These are phyloP conservation scores for Ericerus pela DNA, from an alignment of 1,140 invertebrate genomes.

Conservation along the genomic window DNA sequence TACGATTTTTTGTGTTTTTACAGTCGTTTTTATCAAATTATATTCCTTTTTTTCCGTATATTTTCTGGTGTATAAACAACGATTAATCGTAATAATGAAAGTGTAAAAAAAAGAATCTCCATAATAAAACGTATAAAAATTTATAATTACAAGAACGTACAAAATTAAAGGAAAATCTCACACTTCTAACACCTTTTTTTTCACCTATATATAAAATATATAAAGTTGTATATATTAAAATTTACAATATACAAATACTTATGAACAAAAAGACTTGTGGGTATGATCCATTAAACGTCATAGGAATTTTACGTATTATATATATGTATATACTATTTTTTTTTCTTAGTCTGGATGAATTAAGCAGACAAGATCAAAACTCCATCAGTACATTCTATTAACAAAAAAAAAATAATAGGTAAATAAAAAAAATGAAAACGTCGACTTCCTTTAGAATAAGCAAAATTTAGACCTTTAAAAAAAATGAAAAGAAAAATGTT, in stretches of 20 bases:
- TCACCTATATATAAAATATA: too few relatives aligned
- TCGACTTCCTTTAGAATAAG: neutral
- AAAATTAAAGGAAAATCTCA: constrained; percentile 8
- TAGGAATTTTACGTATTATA: neutral
- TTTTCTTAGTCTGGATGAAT: neutral
- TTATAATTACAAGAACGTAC: neutral
- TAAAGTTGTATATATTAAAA: neutral
- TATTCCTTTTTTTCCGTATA: too few relatives aligned
- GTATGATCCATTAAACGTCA: neutral
- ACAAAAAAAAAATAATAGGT: neutral
- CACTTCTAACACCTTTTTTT: constrained; percentile 10
- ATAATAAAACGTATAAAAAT: neutral
- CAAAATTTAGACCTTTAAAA: neutral
- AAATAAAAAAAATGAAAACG: neutral
- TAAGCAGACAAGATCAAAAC: neutral
- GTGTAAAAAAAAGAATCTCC: too few relatives aligned
- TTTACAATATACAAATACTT: neutral
- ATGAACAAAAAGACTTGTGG: constrained; percentile 3
- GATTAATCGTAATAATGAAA: too few relatives aligned
- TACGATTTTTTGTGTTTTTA: too few relatives aligned
- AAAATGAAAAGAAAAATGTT: neutral
- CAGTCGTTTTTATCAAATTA: too few relatives aligned
- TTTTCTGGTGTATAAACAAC: too few relatives aligned
- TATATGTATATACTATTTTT: neutral
- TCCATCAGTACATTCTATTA: neutral